These are phyloP conservation scores for Dendrophyllia cribrosa DNA, from an alignment of 64 coral and sea anemone species.

Conservation along the genomic window DNA sequence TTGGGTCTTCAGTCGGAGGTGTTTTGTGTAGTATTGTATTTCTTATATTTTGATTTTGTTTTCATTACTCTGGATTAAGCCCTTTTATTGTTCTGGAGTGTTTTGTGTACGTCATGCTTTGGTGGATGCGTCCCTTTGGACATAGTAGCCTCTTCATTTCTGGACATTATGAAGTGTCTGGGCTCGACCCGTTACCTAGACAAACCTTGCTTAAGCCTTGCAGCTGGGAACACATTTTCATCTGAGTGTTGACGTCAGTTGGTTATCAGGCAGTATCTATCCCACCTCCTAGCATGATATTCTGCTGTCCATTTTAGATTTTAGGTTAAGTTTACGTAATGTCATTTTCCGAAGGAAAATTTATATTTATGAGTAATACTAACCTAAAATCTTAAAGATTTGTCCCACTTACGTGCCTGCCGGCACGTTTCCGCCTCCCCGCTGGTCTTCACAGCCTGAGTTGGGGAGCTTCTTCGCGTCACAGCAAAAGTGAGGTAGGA, in stretches of 20 bases:
- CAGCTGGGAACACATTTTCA: too few relatives aligned
- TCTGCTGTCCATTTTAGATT: too few relatives aligned
- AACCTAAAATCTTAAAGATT: too few relatives aligned
- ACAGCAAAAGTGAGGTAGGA: too few relatives aligned
- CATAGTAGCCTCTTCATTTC: background rate
- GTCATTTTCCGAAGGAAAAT: background rate
- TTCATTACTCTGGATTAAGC: too few relatives aligned
- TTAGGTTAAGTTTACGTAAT: background rate
- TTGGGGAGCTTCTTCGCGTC: too few relatives aligned
- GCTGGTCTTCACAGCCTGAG: too few relatives aligned
- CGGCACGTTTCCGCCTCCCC: too few relatives aligned
- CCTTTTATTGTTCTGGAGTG: background rate
- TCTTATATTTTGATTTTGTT: background rate
- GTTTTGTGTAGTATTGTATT: background rate
- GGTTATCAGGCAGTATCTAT: background rate
- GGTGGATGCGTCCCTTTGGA: background rate
- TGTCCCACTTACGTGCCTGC: too few relatives aligned
- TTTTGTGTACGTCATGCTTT: background rate
- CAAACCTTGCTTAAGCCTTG: too few relatives aligned
- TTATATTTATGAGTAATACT: background rate
- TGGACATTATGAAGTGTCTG: background rate
- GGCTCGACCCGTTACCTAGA: background rate
- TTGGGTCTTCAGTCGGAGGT: background rate
- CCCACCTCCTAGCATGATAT: too few relatives aligned
- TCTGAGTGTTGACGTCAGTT: background rate